Percentiles rank a stretch among this genome's conserved stretches.
Evolutionary conservation across 2,797 vertebrate species (phyloP).

Genomic region (Aldrovandia affinis): DNA sequence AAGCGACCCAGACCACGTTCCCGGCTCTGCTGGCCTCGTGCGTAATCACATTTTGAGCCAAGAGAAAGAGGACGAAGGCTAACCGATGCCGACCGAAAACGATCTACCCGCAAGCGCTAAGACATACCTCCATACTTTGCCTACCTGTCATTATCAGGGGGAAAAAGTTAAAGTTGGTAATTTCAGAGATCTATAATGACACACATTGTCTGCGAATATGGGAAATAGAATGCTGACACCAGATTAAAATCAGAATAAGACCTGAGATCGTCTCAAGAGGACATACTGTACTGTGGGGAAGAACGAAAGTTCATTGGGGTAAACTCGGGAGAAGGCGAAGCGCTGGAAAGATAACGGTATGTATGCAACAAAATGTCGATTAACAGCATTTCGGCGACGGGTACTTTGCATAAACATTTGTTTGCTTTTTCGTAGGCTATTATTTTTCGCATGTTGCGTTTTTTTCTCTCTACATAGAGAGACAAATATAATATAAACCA

Average conservation of each 20-base stretch:
- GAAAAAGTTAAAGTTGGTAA: slow-evolving; percentile 26
- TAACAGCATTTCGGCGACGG: neutral
- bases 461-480: too few species aligned
- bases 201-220: slow-evolving; percentile 8
- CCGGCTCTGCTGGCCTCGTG: neutral
- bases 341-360: slow-evolving; percentile 18
- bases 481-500: too few species aligned
- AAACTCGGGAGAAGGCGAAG: slow-evolving; percentile 3
- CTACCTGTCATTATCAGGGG: slow-evolving; percentile 12
- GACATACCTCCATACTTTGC: slow-evolving; percentile 17
- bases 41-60: slow-evolving; percentile 14
- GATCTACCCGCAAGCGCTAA: slow-evolving; percentile 22
- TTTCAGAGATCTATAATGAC: slow-evolving; percentile 17
- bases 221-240: neutral
- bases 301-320: slow-evolving; percentile 15
- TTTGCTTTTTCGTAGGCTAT: neutral
- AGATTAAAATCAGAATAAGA: slow-evolving; percentile 20
- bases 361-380: neutral
- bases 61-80: neutral
- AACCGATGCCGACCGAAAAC: slow-evolving; percentile 13
- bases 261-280: neutral
- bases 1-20: neutral
- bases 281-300: neutral
- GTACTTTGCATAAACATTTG: neutral
- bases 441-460: too few species aligned